Conservation (phyloP, 2,113 vertebrate genomes). For the Phycodurus eques region DNA sequence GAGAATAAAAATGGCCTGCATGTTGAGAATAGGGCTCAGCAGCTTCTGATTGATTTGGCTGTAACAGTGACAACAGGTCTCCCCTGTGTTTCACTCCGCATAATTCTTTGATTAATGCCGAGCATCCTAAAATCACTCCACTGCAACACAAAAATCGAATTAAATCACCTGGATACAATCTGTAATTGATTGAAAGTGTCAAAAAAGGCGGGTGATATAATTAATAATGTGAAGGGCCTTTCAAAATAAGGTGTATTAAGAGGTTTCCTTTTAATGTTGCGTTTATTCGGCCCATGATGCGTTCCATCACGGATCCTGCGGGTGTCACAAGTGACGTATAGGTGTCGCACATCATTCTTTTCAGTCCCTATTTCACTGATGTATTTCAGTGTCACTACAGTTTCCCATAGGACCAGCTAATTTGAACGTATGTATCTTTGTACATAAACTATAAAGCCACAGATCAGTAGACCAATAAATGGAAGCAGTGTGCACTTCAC, state of each 20-base stretch:
- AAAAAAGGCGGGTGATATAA: conserved; percentile 37
- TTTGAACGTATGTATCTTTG: conserved; percentile 36
- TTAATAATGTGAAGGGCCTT: conserved; percentile 57
- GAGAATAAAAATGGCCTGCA: conserved; percentile 35
- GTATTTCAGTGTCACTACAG: conserved; percentile 32
- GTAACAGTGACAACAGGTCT: conserved; percentile 58
- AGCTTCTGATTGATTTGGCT: conserved; percentile 68
- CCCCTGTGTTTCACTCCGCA: conserved; percentile 59
- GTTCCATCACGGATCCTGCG: conserved; percentile 32
- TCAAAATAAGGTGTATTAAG: conserved; percentile 36
- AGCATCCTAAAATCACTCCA: conserved; percentile 61
- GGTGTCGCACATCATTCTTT: conserved; percentile 22
- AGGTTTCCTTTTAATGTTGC: conserved; percentile 47
- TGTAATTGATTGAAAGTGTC: conserved; percentile 73
- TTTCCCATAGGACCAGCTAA: conserved; percentile 29
- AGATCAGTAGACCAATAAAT: conserved; percentile 65
- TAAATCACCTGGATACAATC: conserved; percentile 74
- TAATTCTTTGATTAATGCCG: conserved; percentile 74
- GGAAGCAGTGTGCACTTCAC: conserved; percentile 58
- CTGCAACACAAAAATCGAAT: conserved; percentile 69
- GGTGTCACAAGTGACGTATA: conserved; percentile 40
- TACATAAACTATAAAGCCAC: conserved; percentile 46
- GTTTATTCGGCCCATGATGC: conserved; percentile 51
- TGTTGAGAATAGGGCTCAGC: conserved; percentile 38
- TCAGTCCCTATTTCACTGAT: conserved; percentile 49